These are phyloP conservation scores for Metopolophium dirhodum DNA, from an alignment of 1,140 invertebrate species.

Conservation along the genomic window DNA sequence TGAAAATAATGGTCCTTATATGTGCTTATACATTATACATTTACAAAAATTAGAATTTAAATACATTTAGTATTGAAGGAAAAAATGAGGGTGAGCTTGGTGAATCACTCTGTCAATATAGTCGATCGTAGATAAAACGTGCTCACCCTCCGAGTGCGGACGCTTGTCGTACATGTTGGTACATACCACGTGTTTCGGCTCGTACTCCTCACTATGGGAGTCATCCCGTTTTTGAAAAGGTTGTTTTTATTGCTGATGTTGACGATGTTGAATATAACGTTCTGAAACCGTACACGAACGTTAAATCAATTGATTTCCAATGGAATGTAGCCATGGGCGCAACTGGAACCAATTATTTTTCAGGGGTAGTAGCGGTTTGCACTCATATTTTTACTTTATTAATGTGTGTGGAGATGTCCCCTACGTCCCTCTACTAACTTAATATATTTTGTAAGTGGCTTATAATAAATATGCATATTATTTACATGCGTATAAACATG, in stretches of 20 bases:
- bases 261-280: constrained; percentile 96
- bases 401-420: background rate
- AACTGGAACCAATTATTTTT: background rate
- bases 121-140: background rate
- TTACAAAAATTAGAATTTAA: background rate
- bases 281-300: constrained; percentile 67
- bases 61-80: background rate
- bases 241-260: constrained; percentile 94
- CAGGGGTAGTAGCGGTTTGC: background rate
- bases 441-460: background rate
- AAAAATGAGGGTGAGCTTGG: background rate
- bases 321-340: background rate
- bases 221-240: constrained; percentile 88
- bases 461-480: background rate
- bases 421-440: background rate
- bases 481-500: too few relatives aligned
- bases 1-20: background rate
- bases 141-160: background rate
- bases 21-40: background rate
- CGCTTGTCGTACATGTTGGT: background rate
- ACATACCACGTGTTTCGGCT: constrained; percentile 87
- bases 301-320: background rate
- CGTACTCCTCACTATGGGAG: constrained; percentile 90
- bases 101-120: background rate
- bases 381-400: background rate